These are phyloP conservation scores for Watsonalla binaria DNA, from an alignment of 2,888 invertebrate genomes.

Conservation along the genomic window DNA sequence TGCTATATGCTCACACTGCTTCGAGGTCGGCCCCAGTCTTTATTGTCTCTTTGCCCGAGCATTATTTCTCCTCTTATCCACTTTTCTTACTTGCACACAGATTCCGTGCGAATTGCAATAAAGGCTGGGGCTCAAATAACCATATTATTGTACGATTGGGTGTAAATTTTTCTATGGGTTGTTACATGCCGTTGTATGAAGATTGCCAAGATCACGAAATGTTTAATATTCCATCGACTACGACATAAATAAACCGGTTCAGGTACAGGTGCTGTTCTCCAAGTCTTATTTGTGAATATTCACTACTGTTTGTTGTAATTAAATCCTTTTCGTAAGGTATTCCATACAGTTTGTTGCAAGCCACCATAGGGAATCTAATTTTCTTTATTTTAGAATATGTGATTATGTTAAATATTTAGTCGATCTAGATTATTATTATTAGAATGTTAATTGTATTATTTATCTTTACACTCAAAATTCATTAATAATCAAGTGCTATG, in stretches of 20 bases:
- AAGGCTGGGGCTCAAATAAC: conserved; percentile 64
- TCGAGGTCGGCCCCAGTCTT: conserved; percentile 67
- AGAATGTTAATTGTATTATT: conserved; percentile 71
- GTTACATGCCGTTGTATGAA: conserved; percentile 51
- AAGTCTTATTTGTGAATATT: conserved; percentile 27
- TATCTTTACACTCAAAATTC: conserved; percentile 72
- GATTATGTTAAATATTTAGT: conserved; percentile 74
- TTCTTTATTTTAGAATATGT: conserved; percentile 64
- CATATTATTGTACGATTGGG: conserved; percentile 66
- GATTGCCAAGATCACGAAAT: conserved; percentile 34
- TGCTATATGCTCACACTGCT: conserved; percentile 59
- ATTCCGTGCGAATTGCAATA: conserved; percentile 24
- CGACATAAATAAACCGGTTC: conserved; percentile 34
- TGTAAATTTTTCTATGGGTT: conserved; percentile 76
- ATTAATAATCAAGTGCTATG: conserved; percentile 48
- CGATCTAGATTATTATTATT: conserved; percentile 68
- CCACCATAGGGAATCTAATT: conserved; percentile 60
- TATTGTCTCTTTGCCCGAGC: conserved; percentile 24
- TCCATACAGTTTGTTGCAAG: conserved; percentile 41
- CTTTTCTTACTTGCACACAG: conserved; percentile 16
- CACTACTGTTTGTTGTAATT: conserved; percentile 27
- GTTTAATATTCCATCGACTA: conserved; percentile 36
- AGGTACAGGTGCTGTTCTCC: conserved; percentile 57
- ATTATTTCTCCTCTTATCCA: conserved; percentile 3
- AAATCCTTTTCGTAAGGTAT: conserved; percentile 29